These are phyloP conservation scores for Semaprochilodus insignis DNA, from an alignment of 2,797 vertebrate genomes.

Conservation along the genomic window DNA sequence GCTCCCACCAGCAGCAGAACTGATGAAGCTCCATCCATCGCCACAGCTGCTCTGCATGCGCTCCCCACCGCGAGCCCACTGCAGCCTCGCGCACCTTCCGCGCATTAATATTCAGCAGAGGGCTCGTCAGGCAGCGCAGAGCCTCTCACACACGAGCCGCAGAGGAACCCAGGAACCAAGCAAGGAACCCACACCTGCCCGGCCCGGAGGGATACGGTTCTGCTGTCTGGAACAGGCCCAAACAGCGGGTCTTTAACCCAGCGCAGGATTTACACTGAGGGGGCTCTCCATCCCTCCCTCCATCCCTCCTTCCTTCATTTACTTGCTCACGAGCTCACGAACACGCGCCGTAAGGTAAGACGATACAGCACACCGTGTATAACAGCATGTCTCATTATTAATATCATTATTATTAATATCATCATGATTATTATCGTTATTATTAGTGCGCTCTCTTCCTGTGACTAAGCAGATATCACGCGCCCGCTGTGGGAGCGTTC, in stretches of 20 bases:
- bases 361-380: slow-evolving; percentile 37
- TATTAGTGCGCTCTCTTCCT: not conserved
- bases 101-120: slow-evolving; percentile 38
- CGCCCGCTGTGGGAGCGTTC: not conserved
- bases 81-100: slow-evolving; percentile 24
- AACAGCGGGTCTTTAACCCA: not conserved
- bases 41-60: slow-evolving; percentile 9
- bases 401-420: no score
- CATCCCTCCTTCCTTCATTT: not conserved
- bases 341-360: slow-evolving; percentile 44
- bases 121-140: not conserved
- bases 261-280: not conserved
- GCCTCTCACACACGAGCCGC: not conserved
- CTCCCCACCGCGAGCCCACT: not conserved
- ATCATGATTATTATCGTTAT: no score
- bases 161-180: not conserved
- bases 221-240: not conserved
- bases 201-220: no score
- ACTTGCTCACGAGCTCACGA: not conserved
- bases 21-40: not conserved
- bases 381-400: not conserved
- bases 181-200: not conserved
- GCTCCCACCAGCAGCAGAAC: slow-evolving; percentile 6
- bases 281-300: no score
- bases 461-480: slow-evolving; percentile 19